phyloP scores from a whole-genome alignment of 2,113 vertebrate genomes.

The Sminthopsis crassicaudata region DNA sequence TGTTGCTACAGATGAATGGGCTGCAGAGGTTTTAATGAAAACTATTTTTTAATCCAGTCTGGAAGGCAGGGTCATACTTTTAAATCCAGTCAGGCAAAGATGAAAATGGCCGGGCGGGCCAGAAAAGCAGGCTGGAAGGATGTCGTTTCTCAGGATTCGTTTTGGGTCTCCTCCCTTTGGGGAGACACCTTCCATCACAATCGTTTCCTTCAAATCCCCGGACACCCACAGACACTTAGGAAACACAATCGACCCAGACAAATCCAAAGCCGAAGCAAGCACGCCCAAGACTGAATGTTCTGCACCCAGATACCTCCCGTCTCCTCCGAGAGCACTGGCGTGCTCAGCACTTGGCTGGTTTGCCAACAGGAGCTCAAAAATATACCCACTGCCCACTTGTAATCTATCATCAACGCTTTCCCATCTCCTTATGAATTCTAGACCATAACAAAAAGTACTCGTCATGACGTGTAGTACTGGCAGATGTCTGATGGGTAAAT shows the following conservation, averaged over 20 bases:
- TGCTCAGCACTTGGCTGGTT: background rate
- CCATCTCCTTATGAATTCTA: background rate
- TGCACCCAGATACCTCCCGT: background rate
- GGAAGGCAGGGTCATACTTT: constrained; percentile 60
- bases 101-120: constrained; percentile 51
- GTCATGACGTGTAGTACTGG: background rate
- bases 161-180: constrained; percentile 14
- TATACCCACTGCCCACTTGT: background rate
- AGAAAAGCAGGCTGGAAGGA: constrained; percentile 32
- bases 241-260: background rate
- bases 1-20: constrained; percentile 4
- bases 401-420: background rate
- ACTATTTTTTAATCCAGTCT: constrained; percentile 57
- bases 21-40: constrained; percentile 73
- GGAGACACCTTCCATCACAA: background rate
- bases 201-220: background rate
- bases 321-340: background rate
- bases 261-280: background rate
- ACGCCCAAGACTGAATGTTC: background rate
- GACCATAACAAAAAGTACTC: too few relatives aligned
- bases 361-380: background rate
- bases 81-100: constrained; percentile 54
- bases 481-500: background rate
- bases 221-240: background rate
- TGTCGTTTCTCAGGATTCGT: constrained; percentile 51